Evolutionary conservation across 2,888 invertebrate species (phyloP).

Genomic region (Stenolophus ochropezus): DNA sequence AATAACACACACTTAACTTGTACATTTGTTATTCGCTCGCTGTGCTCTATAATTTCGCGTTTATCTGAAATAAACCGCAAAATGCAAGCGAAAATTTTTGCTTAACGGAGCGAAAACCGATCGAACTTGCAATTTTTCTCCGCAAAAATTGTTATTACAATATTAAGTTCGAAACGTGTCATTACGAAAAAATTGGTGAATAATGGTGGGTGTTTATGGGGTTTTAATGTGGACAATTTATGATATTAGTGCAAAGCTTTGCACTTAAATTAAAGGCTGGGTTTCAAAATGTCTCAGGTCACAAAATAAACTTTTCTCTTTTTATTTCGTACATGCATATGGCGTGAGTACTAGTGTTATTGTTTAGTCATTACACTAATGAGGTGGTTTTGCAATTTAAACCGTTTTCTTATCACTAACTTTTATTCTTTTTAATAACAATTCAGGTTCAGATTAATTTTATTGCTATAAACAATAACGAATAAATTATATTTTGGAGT

Average conservation of each 20-base stretch:
- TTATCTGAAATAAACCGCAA: slow-evolving; percentile 51
- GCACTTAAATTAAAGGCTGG: not conserved
- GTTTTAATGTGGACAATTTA: slow-evolving; percentile 32
- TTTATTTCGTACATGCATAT: not conserved
- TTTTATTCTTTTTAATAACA: too few species aligned
- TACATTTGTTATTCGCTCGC: slow-evolving; percentile 44
- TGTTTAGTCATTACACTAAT: not conserved
- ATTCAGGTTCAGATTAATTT: too few species aligned
- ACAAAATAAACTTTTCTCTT: not conserved
- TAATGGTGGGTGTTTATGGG: slow-evolving; percentile 31
- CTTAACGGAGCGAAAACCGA: slow-evolving; percentile 36
- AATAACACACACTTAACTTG: slow-evolving; percentile 50
- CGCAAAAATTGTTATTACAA: slow-evolving; percentile 40
- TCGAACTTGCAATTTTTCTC: slow-evolving; percentile 42
- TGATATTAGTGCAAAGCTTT: not conserved
- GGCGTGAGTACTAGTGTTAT: not conserved
- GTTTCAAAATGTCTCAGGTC: not conserved
- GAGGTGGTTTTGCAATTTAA: not conserved
- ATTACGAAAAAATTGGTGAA: slow-evolving; percentile 17
- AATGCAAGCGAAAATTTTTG: slow-evolving; percentile 45
- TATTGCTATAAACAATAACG: too few species aligned
- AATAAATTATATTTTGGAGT: too few species aligned
- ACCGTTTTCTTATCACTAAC: not conserved
- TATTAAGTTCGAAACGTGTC: slow-evolving; percentile 16
- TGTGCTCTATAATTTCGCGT: slow-evolving; percentile 36